Base-by-base conservation (phyloP, 2,888 invertebrate species). In the Andrena marginata region DNA sequence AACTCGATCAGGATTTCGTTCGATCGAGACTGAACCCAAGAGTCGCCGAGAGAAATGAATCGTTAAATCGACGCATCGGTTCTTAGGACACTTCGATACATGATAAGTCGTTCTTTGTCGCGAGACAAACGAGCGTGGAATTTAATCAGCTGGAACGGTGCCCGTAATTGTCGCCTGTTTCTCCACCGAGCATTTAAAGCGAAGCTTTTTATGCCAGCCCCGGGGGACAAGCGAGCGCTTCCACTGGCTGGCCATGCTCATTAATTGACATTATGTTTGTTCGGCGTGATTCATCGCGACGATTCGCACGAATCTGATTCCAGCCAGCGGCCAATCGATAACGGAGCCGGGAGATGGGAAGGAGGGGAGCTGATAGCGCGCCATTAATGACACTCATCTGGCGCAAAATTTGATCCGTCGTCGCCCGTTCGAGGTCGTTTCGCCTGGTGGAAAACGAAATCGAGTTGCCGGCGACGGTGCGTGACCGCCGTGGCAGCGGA, bases 201-300 rank as follows among this genome's bases (percentile, higher is more conserved):
- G 33, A 20, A 1, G 42, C 35, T 13, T 70, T 76, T 62, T 54
- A 31, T 20, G 16, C 8, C 13, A 8, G n/a, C 35, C 31, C 33
- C 70, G 10, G 13, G 75, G 51, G 75, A 54, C 60, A 73, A 60
- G 56, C 65, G 31, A 26, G 65, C 49, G 16, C 20, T 20, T 59
- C 29, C 73, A 35, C 63, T 13, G n/a, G 59, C 63, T 7, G 49
- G 29, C 49, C 56, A n/a, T 26, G 31, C 59, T 60, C 65, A 49
- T 77, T 77, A 77, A 73, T 73, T 60, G 49, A 64, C 64, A 60
- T 77, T 73, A 73, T 59, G 77, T 65, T 77, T 51, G 64, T 77
- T 73, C 23, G 56, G 26, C 54, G 20, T n/a, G 42, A 64, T 63
- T 63, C 62, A 10, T 10, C 42, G 2, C 62, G 23, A 13, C 29